phyloP scores from a whole-genome alignment of 2,888 invertebrate genomes.

The Phytoseiulus persimilis region DNA sequence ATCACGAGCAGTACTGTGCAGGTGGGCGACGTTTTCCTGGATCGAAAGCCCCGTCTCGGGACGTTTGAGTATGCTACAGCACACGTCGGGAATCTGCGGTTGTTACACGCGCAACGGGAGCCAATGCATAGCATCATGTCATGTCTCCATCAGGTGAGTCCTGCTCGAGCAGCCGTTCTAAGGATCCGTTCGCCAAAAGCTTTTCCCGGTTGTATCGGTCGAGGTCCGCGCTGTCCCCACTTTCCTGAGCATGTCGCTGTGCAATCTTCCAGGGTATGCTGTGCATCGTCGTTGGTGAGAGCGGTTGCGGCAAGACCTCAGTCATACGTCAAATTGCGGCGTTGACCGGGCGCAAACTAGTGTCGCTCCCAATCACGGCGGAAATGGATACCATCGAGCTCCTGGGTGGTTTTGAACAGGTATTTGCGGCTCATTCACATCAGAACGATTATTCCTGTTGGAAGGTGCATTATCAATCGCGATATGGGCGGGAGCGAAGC shows the following conservation, averaged over 20 bases:
- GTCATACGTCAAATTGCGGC: slow-evolving; percentile 67
- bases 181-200: no score
- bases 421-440: no score
- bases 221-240: no score
- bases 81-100: slow-evolving; percentile 40
- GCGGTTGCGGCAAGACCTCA: slow-evolving; percentile 71
- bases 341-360: slow-evolving; percentile 64
- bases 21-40: slow-evolving; percentile 49
- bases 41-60: slow-evolving; percentile 37
- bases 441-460: slow-evolving; percentile 40
- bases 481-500: no score
- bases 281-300: slow-evolving; percentile 59
- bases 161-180: neutral
- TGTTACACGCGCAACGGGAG: slow-evolving; percentile 52
- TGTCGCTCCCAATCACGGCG: slow-evolving; percentile 71
- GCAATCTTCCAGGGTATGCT: neutral
- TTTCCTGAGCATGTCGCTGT: neutral
- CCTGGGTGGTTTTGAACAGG: slow-evolving; percentile 95
- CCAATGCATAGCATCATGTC: slow-evolving; percentile 69
- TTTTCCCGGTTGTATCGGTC: no score
- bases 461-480: no score
- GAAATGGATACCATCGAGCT: slow-evolving; percentile 91
- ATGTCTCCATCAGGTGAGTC: slow-evolving; percentile 57
- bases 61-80: neutral
- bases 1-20: slow-evolving; percentile 48